Evolutionary conservation across 2,113 vertebrate genomes (phyloP).

Genomic region (Axis porcinus): DNA sequence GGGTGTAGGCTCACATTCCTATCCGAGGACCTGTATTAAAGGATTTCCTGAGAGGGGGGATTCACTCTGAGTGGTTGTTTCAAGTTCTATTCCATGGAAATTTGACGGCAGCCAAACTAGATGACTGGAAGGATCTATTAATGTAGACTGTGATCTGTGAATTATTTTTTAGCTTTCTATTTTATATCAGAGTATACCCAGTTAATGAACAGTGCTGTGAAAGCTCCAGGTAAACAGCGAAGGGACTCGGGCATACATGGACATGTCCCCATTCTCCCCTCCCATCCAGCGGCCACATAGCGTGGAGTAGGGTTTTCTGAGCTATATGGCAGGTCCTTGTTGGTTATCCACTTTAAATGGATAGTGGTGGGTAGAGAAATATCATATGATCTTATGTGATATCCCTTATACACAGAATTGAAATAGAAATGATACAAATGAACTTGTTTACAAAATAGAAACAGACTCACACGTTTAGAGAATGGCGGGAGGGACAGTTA

Average conservation of each 20-base stretch:
- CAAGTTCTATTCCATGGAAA: neutral
- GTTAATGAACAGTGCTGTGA: neutral
- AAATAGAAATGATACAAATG: neutral
- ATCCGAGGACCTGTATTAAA: neutral
- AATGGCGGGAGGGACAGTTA: neutral
- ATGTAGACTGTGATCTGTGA: neutral
- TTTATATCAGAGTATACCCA: neutral
- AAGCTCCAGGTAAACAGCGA: neutral
- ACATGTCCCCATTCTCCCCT: neutral
- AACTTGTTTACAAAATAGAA: neutral
- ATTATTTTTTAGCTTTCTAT: neutral
- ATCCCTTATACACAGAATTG: neutral
- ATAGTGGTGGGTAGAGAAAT: neutral
- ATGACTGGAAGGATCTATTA: neutral
- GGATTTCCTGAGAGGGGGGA: neutral
- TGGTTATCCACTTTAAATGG: neutral
- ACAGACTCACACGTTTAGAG: neutral
- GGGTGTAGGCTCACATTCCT: fast-evolving
- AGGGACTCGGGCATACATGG: neutral
- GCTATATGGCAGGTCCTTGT: neutral
- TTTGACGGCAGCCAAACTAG: neutral
- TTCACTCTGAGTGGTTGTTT: neutral
- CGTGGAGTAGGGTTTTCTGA: neutral
- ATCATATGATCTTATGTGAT: neutral
- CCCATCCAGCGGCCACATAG: neutral